A percentile compares a stretch with the other conserved stretches of the same genome.
phyloP scores from a whole-genome alignment of 2,113 vertebrate species.

The Stictonetta naevosa region DNA sequence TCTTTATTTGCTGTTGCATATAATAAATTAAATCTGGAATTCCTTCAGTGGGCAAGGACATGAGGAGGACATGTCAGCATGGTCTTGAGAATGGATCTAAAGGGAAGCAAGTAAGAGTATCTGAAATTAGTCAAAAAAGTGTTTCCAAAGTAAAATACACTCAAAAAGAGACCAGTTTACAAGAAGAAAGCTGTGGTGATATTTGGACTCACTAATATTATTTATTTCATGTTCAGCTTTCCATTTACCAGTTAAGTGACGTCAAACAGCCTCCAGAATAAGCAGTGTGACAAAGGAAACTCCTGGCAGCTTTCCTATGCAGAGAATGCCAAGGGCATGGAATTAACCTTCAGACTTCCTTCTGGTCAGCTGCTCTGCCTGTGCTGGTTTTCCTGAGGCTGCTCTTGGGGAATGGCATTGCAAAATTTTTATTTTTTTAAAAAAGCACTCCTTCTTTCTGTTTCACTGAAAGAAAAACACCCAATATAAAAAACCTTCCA shows the following conservation, averaged over 20 bases:
- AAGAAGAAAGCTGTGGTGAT: background rate
- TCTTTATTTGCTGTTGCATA: background rate
- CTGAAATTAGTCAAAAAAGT: background rate
- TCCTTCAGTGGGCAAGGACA: background rate
- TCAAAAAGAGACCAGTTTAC: background rate
- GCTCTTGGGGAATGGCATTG: background rate
- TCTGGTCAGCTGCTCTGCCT: background rate
- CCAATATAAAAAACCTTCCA: background rate
- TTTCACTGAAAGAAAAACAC: background rate
- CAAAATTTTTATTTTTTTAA: background rate
- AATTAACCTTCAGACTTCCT: background rate
- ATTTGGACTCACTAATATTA: background rate
- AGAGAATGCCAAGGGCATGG: slow-evolving; percentile 6
- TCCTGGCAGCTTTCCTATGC: slow-evolving; percentile 21
- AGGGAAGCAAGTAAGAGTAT: background rate
- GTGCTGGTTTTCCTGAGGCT: background rate
- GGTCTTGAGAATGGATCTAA: background rate
- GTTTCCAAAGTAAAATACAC: background rate
- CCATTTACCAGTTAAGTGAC: slow-evolving; percentile 2
- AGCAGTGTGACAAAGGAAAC: background rate
- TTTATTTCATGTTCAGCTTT: background rate
- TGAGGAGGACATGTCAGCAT: fast-evolving
- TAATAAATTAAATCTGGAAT: background rate
- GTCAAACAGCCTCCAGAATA: slow-evolving; percentile 37
- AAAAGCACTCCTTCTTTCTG: background rate